Evolutionary conservation across 1,140 invertebrate genomes (phyloP).

Genomic region (Plectus sambesii): DNA sequence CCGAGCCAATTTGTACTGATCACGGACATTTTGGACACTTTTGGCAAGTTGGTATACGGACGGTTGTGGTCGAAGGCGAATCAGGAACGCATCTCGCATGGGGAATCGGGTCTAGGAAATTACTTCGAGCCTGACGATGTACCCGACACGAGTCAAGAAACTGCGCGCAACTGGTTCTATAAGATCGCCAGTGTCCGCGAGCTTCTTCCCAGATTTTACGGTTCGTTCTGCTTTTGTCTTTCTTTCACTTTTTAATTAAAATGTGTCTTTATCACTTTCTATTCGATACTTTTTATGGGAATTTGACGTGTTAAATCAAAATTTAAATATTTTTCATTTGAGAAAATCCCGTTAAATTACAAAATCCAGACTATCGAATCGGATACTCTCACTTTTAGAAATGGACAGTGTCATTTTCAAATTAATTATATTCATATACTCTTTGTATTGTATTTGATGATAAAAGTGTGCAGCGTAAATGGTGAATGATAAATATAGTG

Average conservation of each 20-base stretch:
- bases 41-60: slow-evolving; percentile 80
- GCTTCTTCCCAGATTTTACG: slow-evolving; percentile 79
- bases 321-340: no score
- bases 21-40: slow-evolving; percentile 86
- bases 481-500: no score
- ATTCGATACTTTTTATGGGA: slow-evolving; percentile 1
- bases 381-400: no score
- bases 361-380: no score
- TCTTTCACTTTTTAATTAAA: slow-evolving; percentile 57
- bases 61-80: slow-evolving; percentile 66
- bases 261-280: slow-evolving; percentile 3
- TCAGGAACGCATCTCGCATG: slow-evolving; percentile 36
- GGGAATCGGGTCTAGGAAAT: slow-evolving; percentile 43
- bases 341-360: no score
- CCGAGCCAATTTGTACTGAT: slow-evolving; percentile 93
- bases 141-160: slow-evolving; percentile 79
- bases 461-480: no score
- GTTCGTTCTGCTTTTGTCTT: slow-evolving; percentile 88
- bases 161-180: slow-evolving; percentile 95
- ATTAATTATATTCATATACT: no score
- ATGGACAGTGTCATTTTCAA: no score
- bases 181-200: slow-evolving; percentile 95
- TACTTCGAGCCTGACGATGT: slow-evolving; percentile 58
- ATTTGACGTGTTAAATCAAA: no score
- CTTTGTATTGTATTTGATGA: no score